Base-by-base conservation (phyloP, 2,113 vertebrate genomes). In the Clarias macrocephalus region DNA sequence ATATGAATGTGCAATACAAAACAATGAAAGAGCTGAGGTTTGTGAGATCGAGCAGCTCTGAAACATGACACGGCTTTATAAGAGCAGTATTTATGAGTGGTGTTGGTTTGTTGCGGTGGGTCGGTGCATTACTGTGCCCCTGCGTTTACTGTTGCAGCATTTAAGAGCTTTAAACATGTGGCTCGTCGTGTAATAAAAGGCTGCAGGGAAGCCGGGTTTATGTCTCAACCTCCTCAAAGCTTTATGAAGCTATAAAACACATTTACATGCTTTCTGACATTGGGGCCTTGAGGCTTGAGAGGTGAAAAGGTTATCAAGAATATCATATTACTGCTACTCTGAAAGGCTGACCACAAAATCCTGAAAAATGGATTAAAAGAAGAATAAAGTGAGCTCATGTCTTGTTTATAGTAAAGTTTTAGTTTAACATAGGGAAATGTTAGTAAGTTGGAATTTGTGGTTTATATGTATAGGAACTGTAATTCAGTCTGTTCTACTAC, bases 221-320 rank as follows among this genome's bases (percentile, higher is more conserved):
- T 90, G 86, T 80, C 88, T 80, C 65, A 70, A 93, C 91, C 92
- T 93, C 91, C 89, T 91, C 75, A 13, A 88, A 93, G 93, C 85
- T 90, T 96, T 94, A 95, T 94, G 92, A 84, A 84, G 88, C 91
- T 89, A 92, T 95, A 94, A 96, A 95, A 94, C 91, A 94, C 94
- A 94, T 95, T 95, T 94, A 94, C 94, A 94, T 93, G 90, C 90
- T 88, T 90, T 92, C 89, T 75, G 85, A 90, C 87, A 77, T 89
- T 88, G 85, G 89, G 86, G 88, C 89, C 91, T 85, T 52, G 82
- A 91, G 90, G 93, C 89, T 73, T 82, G n/a, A 85, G 65, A 89
- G 91, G 94, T 94, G 91, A 93, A 93, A 89, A 94, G 95, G 94
- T 95, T 94, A 95, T 94, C 93, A 91, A 30, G 80, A 85, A 88